Evolutionary conservation across 1,140 invertebrate species (phyloP), one percentile per base, ranked within the genome.

Genomic region (Magallana ariakensis): DNA sequence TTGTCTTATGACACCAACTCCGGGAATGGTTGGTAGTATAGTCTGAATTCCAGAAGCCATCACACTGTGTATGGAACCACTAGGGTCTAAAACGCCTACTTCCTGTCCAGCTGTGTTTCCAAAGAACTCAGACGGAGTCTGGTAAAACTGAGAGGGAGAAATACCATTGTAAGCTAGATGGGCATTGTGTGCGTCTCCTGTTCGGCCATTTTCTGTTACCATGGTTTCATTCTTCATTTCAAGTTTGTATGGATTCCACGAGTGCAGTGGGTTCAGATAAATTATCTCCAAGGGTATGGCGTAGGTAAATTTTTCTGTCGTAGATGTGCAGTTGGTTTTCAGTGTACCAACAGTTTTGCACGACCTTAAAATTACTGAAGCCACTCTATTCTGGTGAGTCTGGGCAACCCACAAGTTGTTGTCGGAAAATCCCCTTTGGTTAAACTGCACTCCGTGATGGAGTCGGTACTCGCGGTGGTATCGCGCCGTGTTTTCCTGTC

Each of bases 111-210:
- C 92, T 90, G 0, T 8, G 16, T 82, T 92, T 91, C 8, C 80
- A 86, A 90, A 93, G 85, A 93, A 92, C 13, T 89, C 90, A 10
- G 53, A 80, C 0, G 93, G 93, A 7, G 93, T 93, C 16, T 62
- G 46, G 87, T 92, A 93, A 87, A 87, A 93, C 54, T 83, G 46
- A 9, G 86, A 87, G 54, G 58, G 83, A 80, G 89, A 57, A 0
- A 90, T 91, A 8, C 92, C 93, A 86, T 93, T 91, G 85, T 85
- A 93, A 5, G 92, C 92, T 53, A 82, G 54, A 22, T 84, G 9
- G 26, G 56, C 82, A 15, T 84, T 58, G 16, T 57, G 54, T 1
- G 26, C n/a, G 33, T 84, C 57, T 33, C 57, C 55, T 22, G 57
- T 60, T 7, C 56, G 26, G 53, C 85, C 86, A 58, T 75, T 82